Percentiles rank a stretch among this genome's conserved stretches.
phyloP scores from a whole-genome alignment of 2,797 vertebrate species.

The Echiichthys vipera region DNA sequence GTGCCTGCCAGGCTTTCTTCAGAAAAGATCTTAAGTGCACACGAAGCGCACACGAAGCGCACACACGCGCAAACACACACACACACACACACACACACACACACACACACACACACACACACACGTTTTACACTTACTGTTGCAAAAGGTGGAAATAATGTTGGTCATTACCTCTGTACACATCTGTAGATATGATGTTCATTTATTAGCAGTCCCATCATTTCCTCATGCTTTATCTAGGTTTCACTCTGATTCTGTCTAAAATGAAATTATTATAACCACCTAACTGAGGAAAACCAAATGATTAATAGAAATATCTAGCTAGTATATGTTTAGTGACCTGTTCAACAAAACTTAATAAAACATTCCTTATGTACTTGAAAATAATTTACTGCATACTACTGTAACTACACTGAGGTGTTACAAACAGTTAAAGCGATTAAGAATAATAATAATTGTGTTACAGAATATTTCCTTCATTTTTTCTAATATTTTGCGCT shows the following conservation, averaged over 20 bases:
- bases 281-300: neutral
- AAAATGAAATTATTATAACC: neutral
- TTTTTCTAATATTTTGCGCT: neutral
- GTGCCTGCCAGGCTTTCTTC: neutral
- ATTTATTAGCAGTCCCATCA: neutral
- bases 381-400: no score
- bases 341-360: neutral
- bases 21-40: neutral
- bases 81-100: no score
- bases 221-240: neutral
- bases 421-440: neutral
- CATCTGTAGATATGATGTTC: neutral
- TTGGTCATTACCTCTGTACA: neutral
- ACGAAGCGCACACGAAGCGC: neutral
- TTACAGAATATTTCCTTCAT: neutral
- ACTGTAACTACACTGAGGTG: no score
- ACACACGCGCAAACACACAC: neutral
- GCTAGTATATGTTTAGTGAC: neutral
- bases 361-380: neutral
- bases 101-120: neutral
- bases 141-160: neutral
- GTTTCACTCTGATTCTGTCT: neutral
- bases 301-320: neutral
- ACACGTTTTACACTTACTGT: neutral
- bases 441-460: neutral